Evolutionary conservation across 2,113 vertebrate species (phyloP), one percentile per base, ranked within the genome.

Genomic region (Malurus cyaneus): DNA sequence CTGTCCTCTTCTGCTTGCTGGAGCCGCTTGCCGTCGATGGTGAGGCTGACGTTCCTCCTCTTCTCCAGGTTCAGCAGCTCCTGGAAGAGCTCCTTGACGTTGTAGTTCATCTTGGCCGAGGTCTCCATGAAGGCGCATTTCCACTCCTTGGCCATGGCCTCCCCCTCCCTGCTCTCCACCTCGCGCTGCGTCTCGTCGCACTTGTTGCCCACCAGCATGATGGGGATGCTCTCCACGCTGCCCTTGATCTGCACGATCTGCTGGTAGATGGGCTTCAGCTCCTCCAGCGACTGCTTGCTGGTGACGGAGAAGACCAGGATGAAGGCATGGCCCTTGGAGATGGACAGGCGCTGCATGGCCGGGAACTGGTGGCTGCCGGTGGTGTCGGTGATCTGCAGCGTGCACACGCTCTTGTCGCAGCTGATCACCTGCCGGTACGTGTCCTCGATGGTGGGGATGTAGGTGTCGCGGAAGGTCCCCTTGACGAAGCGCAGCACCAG

Each of bases 81-180:
- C 97, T 99, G 99, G 97, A 99, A 99, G 89, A 99, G 98, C 98
- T 99, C 99, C 49, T 99, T 99, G 70, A 99, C 99, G 24, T 99
- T 99, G 98, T 99, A 98, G 98, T 99, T 99, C 98, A 99, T 99
- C 98, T 99, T 99, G 97, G 99, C 99, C 3, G 99, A 99, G 23
- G 99, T 99, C 98, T 99, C 99, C 99, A 99, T 99, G 98, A 99
- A 99, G 95, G 99, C 98, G 93, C 99, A 99, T 89, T 99, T 99
- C 99, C 99, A 99, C 95, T 98, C 97, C 97, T 98, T 98, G 88
- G 99, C 99, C 98, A 99, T 54, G 8, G 99, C 99, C 95, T 99
- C 99, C 3, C 99, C 99, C 21, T 99, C 99, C 52, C 98, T 97
- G 71, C 98, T 98, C 96, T 99, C 98, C 97, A 99, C 99, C 97